Base-by-base conservation (phyloP, 1,140 invertebrate species). In the Drosophila quadrilineata region DNA sequence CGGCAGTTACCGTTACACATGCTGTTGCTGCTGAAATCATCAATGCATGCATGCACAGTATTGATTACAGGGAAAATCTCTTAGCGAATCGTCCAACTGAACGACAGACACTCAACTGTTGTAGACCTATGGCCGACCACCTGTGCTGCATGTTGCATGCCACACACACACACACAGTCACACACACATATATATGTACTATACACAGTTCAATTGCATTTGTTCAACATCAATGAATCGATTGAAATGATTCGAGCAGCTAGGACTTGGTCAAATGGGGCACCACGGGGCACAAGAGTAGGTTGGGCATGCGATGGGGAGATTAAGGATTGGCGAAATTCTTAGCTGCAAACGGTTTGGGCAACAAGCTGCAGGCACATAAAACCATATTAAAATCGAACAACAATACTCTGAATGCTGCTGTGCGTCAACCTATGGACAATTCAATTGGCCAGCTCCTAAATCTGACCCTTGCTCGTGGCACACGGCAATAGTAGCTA, bases 1-100 rank as follows among this genome's bases (percentile, higher is more conserved):
- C 8, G 14, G 4, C 33, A 33, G 10, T 40, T 40, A 21, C 36
- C n/a, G 22, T 26, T 43, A 24, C 12, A 19, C 19, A 12, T 40
- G 10, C 12, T 8, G 24, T 43, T 38, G 8, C 19, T 17, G 28
- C 21, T 9, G 8, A 64, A 64, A 57, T 43, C 62, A 59, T 65
- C 36, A 14, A 26, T 50, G 63, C 46, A 43, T 50, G 35, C 62
- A 45, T 46, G 46, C 35, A 53, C 48, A 52, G 40, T 52, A 52
- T 66, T 66, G 63, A 66, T 60, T 66, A 66, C 56, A 60, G 56
- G n/a, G n/a, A n/a, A n/a, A n/a, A n/a, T n/a, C n/a, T n/a, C n/a
- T n/a, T n/a, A n/a, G n/a, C n/a, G n/a, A n/a, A n/a, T n/a, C n/a
- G n/a, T n/a, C n/a, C n/a, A n/a, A n/a, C n/a, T n/a, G n/a, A n/a